A percentile compares a stretch with the other conserved stretches of the same genome.
These are phyloP conservation scores for Linepithema humile DNA, from an alignment of 1,140 invertebrate genomes.

Conservation along the genomic window DNA sequence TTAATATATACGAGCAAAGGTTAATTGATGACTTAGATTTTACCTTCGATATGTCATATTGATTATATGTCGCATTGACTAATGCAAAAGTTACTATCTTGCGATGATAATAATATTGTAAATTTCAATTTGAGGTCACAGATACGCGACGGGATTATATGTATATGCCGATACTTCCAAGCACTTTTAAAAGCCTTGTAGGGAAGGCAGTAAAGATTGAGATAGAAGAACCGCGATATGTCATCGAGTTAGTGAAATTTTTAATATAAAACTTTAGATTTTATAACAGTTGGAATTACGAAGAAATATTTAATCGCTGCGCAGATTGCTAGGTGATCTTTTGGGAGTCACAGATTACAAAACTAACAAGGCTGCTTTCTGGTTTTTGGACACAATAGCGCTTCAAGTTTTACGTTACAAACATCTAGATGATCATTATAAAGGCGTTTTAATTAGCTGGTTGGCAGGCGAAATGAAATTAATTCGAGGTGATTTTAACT, in stretches of 20 bases:
- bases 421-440: conserved; percentile 61
- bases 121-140: not conserved
- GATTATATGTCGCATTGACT: not conserved
- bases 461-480: conserved; percentile 72
- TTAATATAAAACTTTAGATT: not conserved
- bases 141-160: not conserved
- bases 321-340: conserved; percentile 68
- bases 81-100: not conserved
- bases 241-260: conserved; percentile 65
- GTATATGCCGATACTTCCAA: conserved; percentile 42
- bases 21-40: not conserved
- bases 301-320: conserved; percentile 7
- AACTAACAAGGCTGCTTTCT: conserved; percentile 73
- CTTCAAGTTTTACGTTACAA: conserved; percentile 62
- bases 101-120: not conserved
- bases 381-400: conserved; percentile 73
- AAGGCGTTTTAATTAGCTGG: conserved; percentile 73
- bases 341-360: conserved; percentile 70
- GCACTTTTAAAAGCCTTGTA: conserved; percentile 32
- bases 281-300: not conserved
- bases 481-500: conserved; percentile 63
- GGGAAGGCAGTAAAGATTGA: conserved; percentile 23
- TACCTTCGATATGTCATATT: not conserved
- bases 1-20: not conserved
- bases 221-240: conserved; percentile 39